phyloP scores from a whole-genome alignment of 92 coral and sea anemone genomes.

The Umimayanthus chanpuru region DNA sequence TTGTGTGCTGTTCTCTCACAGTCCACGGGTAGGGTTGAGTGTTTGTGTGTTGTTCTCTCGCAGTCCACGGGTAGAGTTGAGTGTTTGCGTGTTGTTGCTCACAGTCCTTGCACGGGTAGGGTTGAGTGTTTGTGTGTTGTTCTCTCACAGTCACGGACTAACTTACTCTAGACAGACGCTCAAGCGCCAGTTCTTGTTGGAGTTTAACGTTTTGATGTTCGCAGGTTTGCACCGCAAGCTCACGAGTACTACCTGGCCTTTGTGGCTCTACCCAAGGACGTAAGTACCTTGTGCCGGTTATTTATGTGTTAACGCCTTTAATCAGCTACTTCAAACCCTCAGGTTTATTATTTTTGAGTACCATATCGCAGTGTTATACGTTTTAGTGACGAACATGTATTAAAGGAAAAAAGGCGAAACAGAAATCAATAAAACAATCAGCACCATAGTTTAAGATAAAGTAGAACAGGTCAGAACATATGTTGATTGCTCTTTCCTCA shows the following conservation, averaged over 20 bases:
- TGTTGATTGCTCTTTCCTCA: neutral
- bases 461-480: too few relatives aligned
- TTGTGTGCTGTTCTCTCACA: too few relatives aligned
- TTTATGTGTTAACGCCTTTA: neutral
- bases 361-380: too few relatives aligned
- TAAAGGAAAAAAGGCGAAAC: neutral
- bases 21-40: too few relatives aligned
- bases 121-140: neutral
- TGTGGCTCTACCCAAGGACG: conserved; percentile 83
- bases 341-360: too few relatives aligned
- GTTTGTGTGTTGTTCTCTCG: too few relatives aligned
- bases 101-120: conserved; percentile 86
- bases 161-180: neutral
- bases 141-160: neutral
- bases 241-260: conserved; percentile 88
- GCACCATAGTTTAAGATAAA: too few relatives aligned
- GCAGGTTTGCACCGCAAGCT: conserved; percentile 89
- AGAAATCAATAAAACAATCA: too few relatives aligned
- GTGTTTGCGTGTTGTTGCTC: too few relatives aligned
- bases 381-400: neutral
- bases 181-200: neutral
- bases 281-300: conserved; percentile 55
- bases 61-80: too few relatives aligned
- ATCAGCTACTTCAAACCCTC: neutral
- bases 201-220: conserved; percentile 15